These are phyloP conservation scores for Ophiothrix spiculata DNA, from an alignment of 35 echinoderm and acorn worm genomes.

Conservation along the genomic window DNA sequence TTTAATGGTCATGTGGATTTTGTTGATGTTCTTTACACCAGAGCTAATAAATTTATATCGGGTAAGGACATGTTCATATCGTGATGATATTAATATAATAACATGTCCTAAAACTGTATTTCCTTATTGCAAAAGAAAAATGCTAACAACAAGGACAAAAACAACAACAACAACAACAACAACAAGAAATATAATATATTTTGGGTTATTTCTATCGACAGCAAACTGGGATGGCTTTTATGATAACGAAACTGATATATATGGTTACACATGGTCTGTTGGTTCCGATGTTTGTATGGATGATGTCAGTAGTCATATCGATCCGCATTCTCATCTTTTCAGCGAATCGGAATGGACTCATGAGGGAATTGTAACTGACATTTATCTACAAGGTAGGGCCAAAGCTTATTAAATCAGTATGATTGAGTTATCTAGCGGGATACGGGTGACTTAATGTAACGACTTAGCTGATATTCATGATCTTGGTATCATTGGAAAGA, in stretches of 20 bases:
- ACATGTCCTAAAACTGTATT: background rate
- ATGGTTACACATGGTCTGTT: slow-evolving; percentile 46
- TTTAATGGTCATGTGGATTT: slow-evolving; percentile 31
- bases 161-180: no score
- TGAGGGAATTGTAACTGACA: slow-evolving; percentile 9
- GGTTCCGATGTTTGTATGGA: slow-evolving; percentile 21
- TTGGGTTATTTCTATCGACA: no score
- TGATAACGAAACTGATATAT: slow-evolving; percentile 43
- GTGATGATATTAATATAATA: background rate
- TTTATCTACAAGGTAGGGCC: slow-evolving; percentile 24
- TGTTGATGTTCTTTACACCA: slow-evolving; percentile 13
- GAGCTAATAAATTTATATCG: slow-evolving; percentile 34
- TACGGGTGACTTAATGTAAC: no score
- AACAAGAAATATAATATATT: no score
- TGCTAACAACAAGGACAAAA: no score
- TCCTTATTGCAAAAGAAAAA: no score
- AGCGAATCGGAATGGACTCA: slow-evolving; percentile 47
- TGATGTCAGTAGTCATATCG: slow-evolving; percentile 21
- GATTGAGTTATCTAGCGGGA: no score
- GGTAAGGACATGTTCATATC: slow-evolving; percentile 12
- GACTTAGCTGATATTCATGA: no score
- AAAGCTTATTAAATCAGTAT: no score
- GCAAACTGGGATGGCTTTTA: slow-evolving; percentile 50
- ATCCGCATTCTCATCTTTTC: slow-evolving; percentile 45
- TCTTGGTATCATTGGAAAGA: no score